A percentile compares a stretch with the other conserved stretches of the same genome.
Evolutionary conservation across 1,140 invertebrate genomes (phyloP).

Genomic region (Brachionus plicatilis): DNA sequence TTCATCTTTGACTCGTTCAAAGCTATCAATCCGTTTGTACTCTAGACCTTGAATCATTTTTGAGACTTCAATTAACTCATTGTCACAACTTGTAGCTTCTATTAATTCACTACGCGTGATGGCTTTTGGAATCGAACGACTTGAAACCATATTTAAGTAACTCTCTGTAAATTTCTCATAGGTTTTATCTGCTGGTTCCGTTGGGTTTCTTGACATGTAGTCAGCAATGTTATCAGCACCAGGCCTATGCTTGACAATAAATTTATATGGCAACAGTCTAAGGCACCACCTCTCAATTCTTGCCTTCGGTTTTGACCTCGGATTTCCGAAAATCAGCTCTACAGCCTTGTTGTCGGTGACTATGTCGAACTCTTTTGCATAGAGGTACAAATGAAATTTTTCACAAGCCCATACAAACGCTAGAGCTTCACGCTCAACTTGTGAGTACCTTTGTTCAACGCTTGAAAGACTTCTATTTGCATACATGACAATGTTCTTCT

Average conservation of each 20-base stretch:
- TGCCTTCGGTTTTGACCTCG: background rate
- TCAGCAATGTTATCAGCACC: background rate
- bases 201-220: background rate
- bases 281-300: background rate
- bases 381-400: background rate
- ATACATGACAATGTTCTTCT: constrained; percentile 45
- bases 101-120: background rate
- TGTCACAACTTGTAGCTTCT: background rate
- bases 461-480: constrained; percentile 42
- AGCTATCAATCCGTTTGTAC: background rate
- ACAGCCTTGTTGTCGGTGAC: background rate
- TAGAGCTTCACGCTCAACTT: constrained; percentile 38
- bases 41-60: background rate
- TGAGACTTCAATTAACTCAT: background rate
- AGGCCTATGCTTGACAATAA: background rate
- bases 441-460: constrained; percentile 45
- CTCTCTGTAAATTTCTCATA: background rate
- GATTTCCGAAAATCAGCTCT: background rate
- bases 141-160: background rate
- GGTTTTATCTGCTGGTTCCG: background rate
- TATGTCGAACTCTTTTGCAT: constrained; percentile 10
- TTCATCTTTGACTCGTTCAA: background rate
- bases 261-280: background rate
- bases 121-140: background rate
- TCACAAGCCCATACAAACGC: background rate